A percentile compares a stretch with the other conserved stretches of the same genome.
Evolutionary conservation across 2,113 vertebrate genomes (phyloP).

Genomic region (Muntiacus reevesi): DNA sequence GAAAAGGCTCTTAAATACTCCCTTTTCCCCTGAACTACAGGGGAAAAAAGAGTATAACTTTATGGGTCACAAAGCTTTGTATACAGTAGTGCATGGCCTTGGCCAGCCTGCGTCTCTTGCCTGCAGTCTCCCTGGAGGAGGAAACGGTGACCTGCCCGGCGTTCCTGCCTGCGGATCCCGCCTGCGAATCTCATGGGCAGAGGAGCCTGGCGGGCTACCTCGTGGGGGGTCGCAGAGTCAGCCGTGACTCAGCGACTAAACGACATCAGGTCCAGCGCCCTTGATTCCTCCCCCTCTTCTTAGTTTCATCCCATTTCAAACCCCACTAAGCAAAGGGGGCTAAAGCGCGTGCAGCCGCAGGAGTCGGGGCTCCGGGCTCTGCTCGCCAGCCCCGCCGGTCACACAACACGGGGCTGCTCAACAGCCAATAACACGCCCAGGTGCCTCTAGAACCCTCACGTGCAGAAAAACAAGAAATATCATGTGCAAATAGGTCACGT

Average conservation of each 20-base stretch:
- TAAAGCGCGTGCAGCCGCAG: fast-evolving
- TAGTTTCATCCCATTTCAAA: not conserved
- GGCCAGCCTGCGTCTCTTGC: fast-evolving
- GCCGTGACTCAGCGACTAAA: not conserved
- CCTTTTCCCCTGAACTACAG: not conserved
- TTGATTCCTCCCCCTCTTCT: not conserved
- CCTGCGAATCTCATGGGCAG: not conserved
- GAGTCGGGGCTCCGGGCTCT: fast-evolving
- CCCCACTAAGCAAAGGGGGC: not conserved
- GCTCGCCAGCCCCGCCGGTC: fast-evolving
- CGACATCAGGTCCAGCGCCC: fast-evolving
- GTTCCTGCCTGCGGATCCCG: not conserved
- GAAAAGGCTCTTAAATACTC: not conserved
- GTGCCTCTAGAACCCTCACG: not conserved
- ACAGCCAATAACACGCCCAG: fast-evolving
- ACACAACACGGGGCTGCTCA: fast-evolving
- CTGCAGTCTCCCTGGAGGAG: not conserved
- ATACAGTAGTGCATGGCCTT: not conserved
- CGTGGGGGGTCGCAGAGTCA: not conserved
- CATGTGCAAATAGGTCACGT: not conserved
- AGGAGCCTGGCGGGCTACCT: not conserved
- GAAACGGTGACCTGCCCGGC: not conserved
- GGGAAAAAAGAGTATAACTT: not conserved
- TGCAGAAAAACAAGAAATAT: not conserved
- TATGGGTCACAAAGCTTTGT: not conserved